Percentiles rank a stretch among this genome's conserved stretches.
These are phyloP conservation scores for Cybosia mesomella DNA, from an alignment of 2,888 invertebrate genomes.

Conservation along the genomic window DNA sequence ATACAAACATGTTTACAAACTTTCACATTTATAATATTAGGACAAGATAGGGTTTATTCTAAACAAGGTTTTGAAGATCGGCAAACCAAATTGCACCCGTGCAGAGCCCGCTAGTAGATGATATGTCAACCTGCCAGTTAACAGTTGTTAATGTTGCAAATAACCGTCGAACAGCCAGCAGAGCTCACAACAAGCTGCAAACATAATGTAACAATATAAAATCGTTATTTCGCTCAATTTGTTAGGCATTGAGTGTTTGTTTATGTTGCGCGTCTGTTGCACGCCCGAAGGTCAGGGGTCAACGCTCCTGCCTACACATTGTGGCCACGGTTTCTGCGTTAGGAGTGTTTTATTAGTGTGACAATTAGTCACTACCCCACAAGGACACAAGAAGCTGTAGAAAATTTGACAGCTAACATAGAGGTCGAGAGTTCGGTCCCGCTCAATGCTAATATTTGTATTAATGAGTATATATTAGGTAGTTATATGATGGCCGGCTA, in stretches of 20 bases:
- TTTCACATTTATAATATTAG: no score
- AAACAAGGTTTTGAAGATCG: background rate
- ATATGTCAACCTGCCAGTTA: background rate
- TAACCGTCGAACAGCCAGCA: background rate
- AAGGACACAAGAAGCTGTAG: no score
- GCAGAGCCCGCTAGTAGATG: background rate
- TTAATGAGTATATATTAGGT: no score
- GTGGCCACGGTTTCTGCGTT: background rate
- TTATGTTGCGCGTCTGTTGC: constrained; percentile 30
- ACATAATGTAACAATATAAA: constrained; percentile 19
- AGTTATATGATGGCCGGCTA: no score
- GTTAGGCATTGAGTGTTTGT: constrained; percentile 26
- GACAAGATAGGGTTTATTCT: background rate
- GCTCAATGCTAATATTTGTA: no score
- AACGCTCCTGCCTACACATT: constrained; percentile 38
- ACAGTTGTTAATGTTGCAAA: background rate
- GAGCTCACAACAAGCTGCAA: constrained; percentile 9
- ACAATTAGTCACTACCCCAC: no score
- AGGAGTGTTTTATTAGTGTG: background rate
- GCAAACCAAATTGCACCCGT: background rate
- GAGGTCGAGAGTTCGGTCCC: background rate
- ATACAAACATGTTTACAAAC: no score
- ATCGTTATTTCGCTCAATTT: constrained; percentile 21
- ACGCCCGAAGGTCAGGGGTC: constrained; percentile 58
- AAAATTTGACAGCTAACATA: background rate